Conservation (phyloP, 2,113 vertebrate genomes). For the Phalacrocorax carbo region DNA sequence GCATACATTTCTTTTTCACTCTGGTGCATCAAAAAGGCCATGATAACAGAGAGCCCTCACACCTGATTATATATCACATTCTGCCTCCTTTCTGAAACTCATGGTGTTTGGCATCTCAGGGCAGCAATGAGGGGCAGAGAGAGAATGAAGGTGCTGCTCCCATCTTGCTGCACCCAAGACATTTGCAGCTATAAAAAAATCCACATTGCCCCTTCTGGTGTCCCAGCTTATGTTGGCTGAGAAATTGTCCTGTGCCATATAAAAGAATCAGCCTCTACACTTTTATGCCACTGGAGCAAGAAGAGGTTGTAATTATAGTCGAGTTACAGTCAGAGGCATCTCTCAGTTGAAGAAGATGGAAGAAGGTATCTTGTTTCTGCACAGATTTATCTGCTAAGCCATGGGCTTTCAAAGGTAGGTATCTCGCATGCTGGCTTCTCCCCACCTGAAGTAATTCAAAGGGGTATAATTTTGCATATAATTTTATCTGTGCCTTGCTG, state of each 20-base stretch:
- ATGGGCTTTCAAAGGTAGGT: not conserved
- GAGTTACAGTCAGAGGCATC: not conserved
- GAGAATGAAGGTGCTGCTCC: not conserved
- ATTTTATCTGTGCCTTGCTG: not conserved
- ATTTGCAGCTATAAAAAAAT: not conserved
- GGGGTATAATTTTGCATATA: not conserved
- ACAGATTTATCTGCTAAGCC: not conserved
- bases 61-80: not conserved
- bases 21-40: not conserved
- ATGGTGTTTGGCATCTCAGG: not conserved
- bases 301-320: not conserved
- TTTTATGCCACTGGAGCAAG: not conserved
- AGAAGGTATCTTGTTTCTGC: not conserved
- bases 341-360: not conserved
- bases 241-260: not conserved
- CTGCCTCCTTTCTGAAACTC: not conserved
- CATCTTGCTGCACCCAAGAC: not conserved
- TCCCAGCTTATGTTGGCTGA: not conserved
- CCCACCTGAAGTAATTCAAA: not conserved
- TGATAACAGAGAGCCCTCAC: not conserved
- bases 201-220: not conserved
- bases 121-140: not conserved
- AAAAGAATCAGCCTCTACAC: not conserved
- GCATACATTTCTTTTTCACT: not conserved
- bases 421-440: not conserved